Evolutionary conservation across 2,797 vertebrate genomes (phyloP).

Genomic region (Telmatherina bonti): DNA sequence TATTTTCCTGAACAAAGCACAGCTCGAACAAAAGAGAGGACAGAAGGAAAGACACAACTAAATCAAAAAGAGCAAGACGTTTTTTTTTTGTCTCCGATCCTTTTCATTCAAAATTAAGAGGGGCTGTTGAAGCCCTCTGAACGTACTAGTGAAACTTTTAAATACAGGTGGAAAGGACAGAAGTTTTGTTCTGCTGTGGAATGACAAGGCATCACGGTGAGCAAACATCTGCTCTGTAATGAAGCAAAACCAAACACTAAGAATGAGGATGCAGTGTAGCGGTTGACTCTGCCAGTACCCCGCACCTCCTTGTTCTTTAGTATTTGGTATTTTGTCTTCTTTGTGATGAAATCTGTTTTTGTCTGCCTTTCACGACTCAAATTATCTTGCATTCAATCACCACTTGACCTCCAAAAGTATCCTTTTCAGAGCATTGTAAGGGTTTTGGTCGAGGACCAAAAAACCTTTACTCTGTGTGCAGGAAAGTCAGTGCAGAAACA

Average conservation of each 20-base stretch:
- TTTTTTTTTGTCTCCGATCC: slow-evolving; percentile 25
- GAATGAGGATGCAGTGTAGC: not conserved
- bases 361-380: not conserved
- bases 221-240: not conserved
- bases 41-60: slow-evolving; percentile 15
- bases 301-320: not conserved
- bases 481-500: too few species aligned
- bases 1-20: slow-evolving; percentile 58
- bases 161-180: not conserved
- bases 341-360: not conserved
- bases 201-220: not conserved
- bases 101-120: not conserved
- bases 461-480: not conserved
- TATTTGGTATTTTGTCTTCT: not conserved
- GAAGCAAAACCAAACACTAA: not conserved
- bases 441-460: not conserved
- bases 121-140: not conserved
- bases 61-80: slow-evolving; percentile 38
- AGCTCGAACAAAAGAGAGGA: slow-evolving; percentile 29
- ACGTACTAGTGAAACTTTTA: not conserved
- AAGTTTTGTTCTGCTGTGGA: not conserved
- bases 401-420: not conserved
- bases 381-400: not conserved
- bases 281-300: too few species aligned
- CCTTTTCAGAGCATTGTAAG: not conserved